phyloP scores from a whole-genome alignment of 2,888 invertebrate species.

The Drosophila aldrichi region DNA sequence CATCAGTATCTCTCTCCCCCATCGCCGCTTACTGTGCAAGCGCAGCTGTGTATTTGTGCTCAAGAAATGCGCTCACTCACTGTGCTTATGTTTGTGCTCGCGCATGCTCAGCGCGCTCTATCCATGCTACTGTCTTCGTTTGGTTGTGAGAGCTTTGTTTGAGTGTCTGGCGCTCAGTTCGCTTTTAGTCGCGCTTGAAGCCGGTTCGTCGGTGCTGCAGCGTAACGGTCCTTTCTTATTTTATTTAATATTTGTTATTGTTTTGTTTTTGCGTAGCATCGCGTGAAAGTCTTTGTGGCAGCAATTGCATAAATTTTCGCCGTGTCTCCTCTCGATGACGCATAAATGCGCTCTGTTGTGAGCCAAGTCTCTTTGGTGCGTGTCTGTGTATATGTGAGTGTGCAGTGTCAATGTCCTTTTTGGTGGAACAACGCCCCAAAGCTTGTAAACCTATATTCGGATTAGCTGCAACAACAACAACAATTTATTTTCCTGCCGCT shows the following conservation, averaged over 20 bases:
- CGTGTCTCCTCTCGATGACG: slow-evolving; percentile 64
- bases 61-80: slow-evolving; percentile 26
- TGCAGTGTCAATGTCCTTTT: slow-evolving; percentile 73
- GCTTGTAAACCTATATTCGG: slow-evolving; percentile 20
- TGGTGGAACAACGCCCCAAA: slow-evolving; percentile 41
- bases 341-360: slow-evolving; percentile 59
- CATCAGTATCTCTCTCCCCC: not conserved
- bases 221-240: slow-evolving; percentile 6
- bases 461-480: slow-evolving; percentile 51
- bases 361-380: slow-evolving; percentile 39
- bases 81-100: slow-evolving; percentile 26
- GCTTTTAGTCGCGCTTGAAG: slow-evolving; percentile 67
- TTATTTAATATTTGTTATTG: slow-evolving; percentile 38
- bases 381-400: slow-evolving; percentile 13
- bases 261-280: slow-evolving; percentile 34
- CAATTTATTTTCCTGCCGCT: not conserved
- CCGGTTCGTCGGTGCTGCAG: slow-evolving; percentile 61
- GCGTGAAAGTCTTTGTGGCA: slow-evolving; percentile 53
- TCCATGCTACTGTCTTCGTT: slow-evolving; percentile 9
- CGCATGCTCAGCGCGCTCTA: slow-evolving; percentile 57
- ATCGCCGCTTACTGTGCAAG: not conserved
- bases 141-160: slow-evolving; percentile 51
- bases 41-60: slow-evolving; percentile 8
- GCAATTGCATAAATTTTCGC: slow-evolving; percentile 54
- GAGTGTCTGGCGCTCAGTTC: slow-evolving; percentile 53